Percentiles rank a stretch among this genome's conserved stretches.
Evolutionary conservation across 2,113 vertebrate species (phyloP).

Genomic region (Mirounga angustirostris): DNA sequence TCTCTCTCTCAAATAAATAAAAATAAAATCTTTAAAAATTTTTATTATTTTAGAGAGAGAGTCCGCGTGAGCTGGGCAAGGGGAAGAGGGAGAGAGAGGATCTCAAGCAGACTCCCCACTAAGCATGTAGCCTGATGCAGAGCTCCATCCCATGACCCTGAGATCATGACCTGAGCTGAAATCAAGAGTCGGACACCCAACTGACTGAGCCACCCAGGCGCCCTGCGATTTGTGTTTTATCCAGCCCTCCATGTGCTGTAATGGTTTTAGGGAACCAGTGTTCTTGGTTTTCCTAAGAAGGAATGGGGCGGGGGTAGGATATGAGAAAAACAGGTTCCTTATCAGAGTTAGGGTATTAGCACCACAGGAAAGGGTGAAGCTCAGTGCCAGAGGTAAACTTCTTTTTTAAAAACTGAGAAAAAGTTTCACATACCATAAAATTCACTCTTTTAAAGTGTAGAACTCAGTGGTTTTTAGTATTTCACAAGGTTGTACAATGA

Average conservation of each 20-base stretch:
- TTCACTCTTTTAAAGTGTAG: background rate
- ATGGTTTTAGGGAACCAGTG: background rate
- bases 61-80: background rate
- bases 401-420: background rate
- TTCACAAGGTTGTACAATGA: background rate
- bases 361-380: background rate
- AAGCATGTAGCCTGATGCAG: background rate
- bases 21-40: background rate
- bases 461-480: background rate
- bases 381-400: background rate
- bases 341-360: background rate
- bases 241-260: background rate
- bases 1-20: no score
- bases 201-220: background rate
- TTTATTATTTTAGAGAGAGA: background rate
- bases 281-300: constrained; percentile 48
- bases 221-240: background rate
- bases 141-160: background rate
- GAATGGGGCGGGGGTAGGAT: background rate
- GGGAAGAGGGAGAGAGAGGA: background rate
- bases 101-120: background rate
- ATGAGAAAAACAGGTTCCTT: background rate
- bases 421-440: background rate
- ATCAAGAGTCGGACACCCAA: background rate
- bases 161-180: background rate